Evolutionary conservation across 2,888 invertebrate genomes (phyloP).

Genomic region (Leistus spinibarbis): DNA sequence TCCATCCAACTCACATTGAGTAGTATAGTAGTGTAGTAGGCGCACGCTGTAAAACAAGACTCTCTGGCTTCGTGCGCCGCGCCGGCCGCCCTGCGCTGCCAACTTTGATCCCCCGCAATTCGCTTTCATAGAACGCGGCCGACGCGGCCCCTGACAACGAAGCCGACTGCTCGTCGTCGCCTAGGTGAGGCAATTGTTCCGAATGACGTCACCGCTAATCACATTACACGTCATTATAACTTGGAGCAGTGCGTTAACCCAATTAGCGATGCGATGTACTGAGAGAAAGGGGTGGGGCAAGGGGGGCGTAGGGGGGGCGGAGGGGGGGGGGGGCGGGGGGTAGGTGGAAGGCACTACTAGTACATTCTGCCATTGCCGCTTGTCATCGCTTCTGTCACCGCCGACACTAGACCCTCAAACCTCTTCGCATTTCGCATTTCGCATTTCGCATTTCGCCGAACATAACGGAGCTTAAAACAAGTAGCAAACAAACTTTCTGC

Average conservation of each 20-base stretch:
- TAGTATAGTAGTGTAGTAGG: too few relatives aligned
- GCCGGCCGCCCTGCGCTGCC: background rate
- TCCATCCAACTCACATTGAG: slow-evolving; percentile 41
- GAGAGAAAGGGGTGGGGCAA: slow-evolving; percentile 6
- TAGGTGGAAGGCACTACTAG: background rate
- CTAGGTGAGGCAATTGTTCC: slow-evolving; percentile 64
- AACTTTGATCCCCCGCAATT: background rate
- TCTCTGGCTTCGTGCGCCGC: background rate
- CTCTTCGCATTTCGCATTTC: background rate
- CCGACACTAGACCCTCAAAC: background rate
- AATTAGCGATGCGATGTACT: slow-evolving; percentile 49
- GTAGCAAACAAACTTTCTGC: background rate
- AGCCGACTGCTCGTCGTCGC: slow-evolving; percentile 41
- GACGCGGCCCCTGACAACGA: background rate
- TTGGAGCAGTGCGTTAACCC: slow-evolving; percentile 51
- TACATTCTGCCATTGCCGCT: background rate
- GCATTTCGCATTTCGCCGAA: background rate
- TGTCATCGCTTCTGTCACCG: slow-evolving; percentile 2
- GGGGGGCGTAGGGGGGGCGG: too few relatives aligned
- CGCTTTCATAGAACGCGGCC: background rate
- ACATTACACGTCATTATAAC: slow-evolving; percentile 61
- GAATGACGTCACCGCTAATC: slow-evolving; percentile 60
- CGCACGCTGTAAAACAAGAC: slow-evolving; percentile 33
- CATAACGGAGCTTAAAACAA: background rate
- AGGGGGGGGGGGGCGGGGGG: too few relatives aligned